These are phyloP conservation scores for Nixonia krombeini DNA, from an alignment of 1,140 invertebrate genomes.

Conservation along the genomic window DNA sequence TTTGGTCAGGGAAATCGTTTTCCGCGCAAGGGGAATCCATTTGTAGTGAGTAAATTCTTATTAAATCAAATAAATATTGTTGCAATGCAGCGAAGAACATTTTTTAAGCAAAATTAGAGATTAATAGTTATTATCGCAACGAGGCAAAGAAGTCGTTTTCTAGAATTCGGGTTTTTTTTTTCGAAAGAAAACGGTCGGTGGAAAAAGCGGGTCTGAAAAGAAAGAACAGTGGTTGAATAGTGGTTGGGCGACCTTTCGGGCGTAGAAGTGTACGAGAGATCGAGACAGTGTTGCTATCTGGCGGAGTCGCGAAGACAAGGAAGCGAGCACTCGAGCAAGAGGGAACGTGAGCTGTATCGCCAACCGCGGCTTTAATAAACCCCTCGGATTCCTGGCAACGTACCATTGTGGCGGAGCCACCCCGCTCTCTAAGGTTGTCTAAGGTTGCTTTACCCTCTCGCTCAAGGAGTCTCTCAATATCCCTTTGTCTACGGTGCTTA, in stretches of 20 bases:
- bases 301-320: conserved; percentile 46
- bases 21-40: too few species aligned
- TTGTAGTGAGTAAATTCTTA: too few species aligned
- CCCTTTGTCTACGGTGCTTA: conserved; percentile 50
- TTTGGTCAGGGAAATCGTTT: too few species aligned
- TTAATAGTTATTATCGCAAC: too few species aligned
- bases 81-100: too few species aligned
- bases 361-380: conserved; percentile 69
- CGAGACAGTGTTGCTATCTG: conserved; percentile 21
- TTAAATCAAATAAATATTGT: too few species aligned
- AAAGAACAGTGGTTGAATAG: not conserved
- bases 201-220: not conserved
- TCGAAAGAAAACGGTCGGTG: not conserved
- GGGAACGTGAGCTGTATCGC: conserved; percentile 69
- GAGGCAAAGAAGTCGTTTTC: not conserved
- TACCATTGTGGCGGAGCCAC: conserved; percentile 60
- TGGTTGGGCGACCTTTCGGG: conserved; percentile 23
- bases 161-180: not conserved
- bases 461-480: conserved; percentile 49
- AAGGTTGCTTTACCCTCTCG: conserved; percentile 42
- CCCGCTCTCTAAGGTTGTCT: conserved; percentile 40
- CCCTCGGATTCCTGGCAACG: conserved; percentile 62
- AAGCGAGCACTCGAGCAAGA: conserved; percentile 51
- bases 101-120: too few species aligned
- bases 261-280: conserved; percentile 23